Evolutionary conservation across 2,888 invertebrate genomes (phyloP).

Genomic region (Sminthurides aquaticus): DNA sequence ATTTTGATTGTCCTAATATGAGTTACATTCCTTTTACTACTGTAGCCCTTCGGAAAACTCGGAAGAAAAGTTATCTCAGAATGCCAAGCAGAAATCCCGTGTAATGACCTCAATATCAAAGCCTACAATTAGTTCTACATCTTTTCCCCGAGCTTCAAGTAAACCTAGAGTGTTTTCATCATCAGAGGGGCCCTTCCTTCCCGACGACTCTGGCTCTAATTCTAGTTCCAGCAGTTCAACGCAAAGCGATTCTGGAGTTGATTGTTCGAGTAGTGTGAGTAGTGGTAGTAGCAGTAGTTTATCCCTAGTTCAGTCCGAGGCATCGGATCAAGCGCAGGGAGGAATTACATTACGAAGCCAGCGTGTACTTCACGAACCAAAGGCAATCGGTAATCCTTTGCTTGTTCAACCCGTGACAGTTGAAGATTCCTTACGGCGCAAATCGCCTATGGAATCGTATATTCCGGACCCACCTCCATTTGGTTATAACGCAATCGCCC

Average conservation of each 20-base stretch:
- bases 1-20: not conserved
- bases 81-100: not conserved
- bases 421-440: not conserved
- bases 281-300: slow-evolving; percentile 33
- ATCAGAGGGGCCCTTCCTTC: slow-evolving; percentile 21
- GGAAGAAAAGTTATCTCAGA: not conserved
- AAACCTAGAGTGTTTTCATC: slow-evolving; percentile 17
- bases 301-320: slow-evolving; percentile 19
- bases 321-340: slow-evolving; percentile 6
- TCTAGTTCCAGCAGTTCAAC: slow-evolving; percentile 37
- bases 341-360: slow-evolving; percentile 57
- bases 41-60: not conserved
- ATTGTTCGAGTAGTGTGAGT: slow-evolving; percentile 35
- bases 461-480: not conserved
- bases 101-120: not conserved
- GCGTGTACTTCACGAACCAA: slow-evolving; percentile 50
- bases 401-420: not conserved
- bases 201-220: slow-evolving; percentile 40
- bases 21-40: not conserved
- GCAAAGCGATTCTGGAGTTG: slow-evolving; percentile 42
- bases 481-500: not conserved
- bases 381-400: not conserved
- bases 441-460: not conserved
- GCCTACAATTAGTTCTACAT: not conserved
- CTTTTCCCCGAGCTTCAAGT: slow-evolving; percentile 6